Evolutionary conservation across 2,113 vertebrate genomes (phyloP), one percentile per base, ranked within the genome.

Genomic region (Morphnarchus princeps): DNA sequence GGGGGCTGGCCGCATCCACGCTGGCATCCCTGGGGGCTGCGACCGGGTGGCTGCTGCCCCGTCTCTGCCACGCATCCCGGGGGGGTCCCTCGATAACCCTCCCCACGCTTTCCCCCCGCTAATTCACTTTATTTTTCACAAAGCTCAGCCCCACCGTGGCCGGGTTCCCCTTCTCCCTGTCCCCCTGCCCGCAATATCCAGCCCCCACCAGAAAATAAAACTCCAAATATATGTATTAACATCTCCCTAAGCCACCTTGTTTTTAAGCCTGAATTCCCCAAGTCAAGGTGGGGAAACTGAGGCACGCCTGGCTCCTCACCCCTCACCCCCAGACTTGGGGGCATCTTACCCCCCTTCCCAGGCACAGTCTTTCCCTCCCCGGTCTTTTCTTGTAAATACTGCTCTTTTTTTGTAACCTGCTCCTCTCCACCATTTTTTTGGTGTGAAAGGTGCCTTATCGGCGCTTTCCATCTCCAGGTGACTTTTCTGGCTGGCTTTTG

Each of bases 321-420:
- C 24, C 18, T 31, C 57, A 7, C 32, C 73, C 50, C 7, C 7
- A 40, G 20, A 4, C 9, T 17, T 16, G 26, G 36, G 65, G 66
- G 16, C 49, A 31, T 57, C 67, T 52, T 57, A 10, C 32, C 34
- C 32, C 42, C 25, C 15, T 13, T 52, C 69, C 69, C 16, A 7
- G 67, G 73, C 69, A 7, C 24, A 54, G 45, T 55, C n/a, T 18
- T 49, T 71, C 73, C 43, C 84, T 71, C 40, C 40, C 7, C 7
- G 9, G 32, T 24, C 49, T 70, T 92, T 95, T 97, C 91, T 94
- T 87, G 89, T 26, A 90, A 69, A 82, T 49, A 82, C 57, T 42
- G 92, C 81, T 61, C 52, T 40, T 95, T 97, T 79, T 90, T 81
- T 66, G 90, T 91, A 96, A 95, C 84, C 81, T 8, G 62, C 70